These are phyloP conservation scores for Dysmachus trigonus DNA, from an alignment of 2,888 invertebrate species.

Conservation along the genomic window DNA sequence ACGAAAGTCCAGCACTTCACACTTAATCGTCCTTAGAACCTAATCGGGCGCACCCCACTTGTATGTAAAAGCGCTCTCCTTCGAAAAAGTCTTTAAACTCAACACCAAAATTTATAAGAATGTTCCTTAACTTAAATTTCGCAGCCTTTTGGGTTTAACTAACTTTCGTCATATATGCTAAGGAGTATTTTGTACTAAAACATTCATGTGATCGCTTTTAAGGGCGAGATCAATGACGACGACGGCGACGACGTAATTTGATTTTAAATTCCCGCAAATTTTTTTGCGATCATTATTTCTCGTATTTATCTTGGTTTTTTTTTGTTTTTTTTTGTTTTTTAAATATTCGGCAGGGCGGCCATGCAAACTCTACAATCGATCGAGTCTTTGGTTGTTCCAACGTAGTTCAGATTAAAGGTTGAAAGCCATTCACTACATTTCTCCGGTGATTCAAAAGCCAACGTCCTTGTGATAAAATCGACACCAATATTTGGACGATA, in stretches of 20 bases:
- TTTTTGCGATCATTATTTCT: neutral
- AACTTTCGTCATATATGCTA: neutral
- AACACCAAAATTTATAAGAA: neutral
- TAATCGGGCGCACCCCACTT: neutral
- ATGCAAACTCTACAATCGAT: slow-evolving; percentile 86
- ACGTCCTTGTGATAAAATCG: slow-evolving; percentile 84
- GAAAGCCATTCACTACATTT: slow-evolving; percentile 89
- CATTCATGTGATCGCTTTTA: neutral
- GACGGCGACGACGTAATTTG: neutral
- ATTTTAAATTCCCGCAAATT: neutral
- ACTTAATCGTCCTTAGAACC: neutral
- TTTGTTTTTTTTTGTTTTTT: slow-evolving; percentile 41
- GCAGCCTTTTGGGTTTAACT: neutral
- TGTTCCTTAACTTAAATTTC: slow-evolving; percentile 14
- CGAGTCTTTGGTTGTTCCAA: slow-evolving; percentile 74
- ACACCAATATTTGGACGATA: slow-evolving; percentile 92
- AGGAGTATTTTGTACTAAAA: slow-evolving; percentile 18
- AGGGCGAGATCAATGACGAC: neutral
- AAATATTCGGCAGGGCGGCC: slow-evolving; percentile 49
- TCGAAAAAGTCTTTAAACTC: neutral
- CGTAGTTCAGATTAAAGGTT: slow-evolving; percentile 79
- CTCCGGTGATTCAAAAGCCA: slow-evolving; percentile 86
- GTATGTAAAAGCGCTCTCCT: neutral
- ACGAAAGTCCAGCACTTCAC: slow-evolving; percentile 9
- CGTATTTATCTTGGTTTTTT: neutral